phyloP scores from a whole-genome alignment of 2,797 vertebrate genomes.

The Pseudopleuronectes americanus region DNA sequence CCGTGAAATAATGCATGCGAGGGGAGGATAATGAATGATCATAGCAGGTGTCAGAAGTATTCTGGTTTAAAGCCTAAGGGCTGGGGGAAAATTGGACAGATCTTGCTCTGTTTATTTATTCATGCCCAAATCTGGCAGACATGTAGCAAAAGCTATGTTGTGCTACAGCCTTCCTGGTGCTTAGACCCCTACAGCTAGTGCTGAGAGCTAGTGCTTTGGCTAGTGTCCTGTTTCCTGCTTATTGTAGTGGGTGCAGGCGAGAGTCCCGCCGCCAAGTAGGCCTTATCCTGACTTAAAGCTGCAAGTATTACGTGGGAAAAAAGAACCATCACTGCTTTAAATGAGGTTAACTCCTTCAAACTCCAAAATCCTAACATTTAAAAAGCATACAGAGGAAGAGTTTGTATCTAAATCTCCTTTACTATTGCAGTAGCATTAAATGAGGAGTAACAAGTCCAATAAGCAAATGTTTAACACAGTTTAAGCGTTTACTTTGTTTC shows the following conservation, averaged over 20 bases:
- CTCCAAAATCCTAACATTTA: no score
- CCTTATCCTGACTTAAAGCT: conserved; percentile 69
- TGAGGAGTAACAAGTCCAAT: no score
- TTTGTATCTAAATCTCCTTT: no score
- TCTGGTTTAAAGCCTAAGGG: conserved; percentile 53
- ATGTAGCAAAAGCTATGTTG: conserved; percentile 63
- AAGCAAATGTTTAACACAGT: no score
- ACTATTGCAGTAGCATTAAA: neutral
- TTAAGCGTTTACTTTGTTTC: no score
- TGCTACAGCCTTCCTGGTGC: conserved; percentile 52
- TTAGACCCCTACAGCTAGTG: conserved; percentile 57
- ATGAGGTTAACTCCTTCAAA: conserved; percentile 24
- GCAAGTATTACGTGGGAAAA: conserved; percentile 34
- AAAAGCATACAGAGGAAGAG: no score
- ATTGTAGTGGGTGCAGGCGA: conserved; percentile 70
- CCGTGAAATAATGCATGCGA: conserved; percentile 69
- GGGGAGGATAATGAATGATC: conserved; percentile 64
- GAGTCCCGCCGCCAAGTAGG: conserved; percentile 64
- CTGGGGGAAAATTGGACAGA: conserved; percentile 64
- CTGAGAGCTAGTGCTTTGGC: conserved; percentile 72
- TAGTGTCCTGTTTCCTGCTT: conserved; percentile 68
- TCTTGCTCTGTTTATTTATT: conserved; percentile 73
- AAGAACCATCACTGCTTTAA: conserved; percentile 29
- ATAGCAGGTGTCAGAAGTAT: conserved; percentile 72
- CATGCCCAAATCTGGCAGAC: conserved; percentile 68